Base-by-base conservation (phyloP, 2,888 invertebrate species). In the Acleris laterana region DNA sequence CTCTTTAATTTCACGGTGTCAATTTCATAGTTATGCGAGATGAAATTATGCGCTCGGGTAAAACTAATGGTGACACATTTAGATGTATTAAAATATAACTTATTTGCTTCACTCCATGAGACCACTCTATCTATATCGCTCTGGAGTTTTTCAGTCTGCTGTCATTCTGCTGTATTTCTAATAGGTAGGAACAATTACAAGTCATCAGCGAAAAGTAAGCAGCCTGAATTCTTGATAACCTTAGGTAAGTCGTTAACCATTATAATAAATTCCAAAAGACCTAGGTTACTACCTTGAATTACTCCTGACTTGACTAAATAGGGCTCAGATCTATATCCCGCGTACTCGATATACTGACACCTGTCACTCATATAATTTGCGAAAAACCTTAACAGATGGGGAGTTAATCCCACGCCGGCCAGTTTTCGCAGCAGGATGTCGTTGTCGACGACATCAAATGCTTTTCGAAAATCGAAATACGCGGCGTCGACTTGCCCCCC, bases 401-500 rank as follows among this genome's bases (percentile, higher is more conserved):
- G 59, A 17, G 25, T 48, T 48, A 11, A 57, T 48, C 46, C 28
- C 46, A 46, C 46, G 16, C 62, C 67, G 11, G 50, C 59, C n/a
- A 51, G 16, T 13, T 44, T 60, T 51, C 20, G 3, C 0, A 51
- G 44, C 22, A 20, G 16, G 7, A 50, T 50, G 6, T 50, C 50
- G 50, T 50, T 50, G 17, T 50, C 50, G 13, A 50, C 50, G 3
- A 50, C 4, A 38, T 38, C 38, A 38, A 38, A 38, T 11, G 38
- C 38, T 38, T 38, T 38, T 38, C 4, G 38, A 38, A 55, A 62
- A 20, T 55, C 48, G 16, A 55, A 62, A 16, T 63, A 63, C 3
- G 63, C 53, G n/a, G 53, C 59, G 32, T 63, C 58, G 2, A 52
- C 58, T 25, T 63, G 63, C 5, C 19, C 25, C 11, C 63, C 46